Percentiles rank a stretch among this genome's conserved stretches.
These are phyloP conservation scores for Iphiclides podalirius DNA, from an alignment of 2,888 invertebrate species.

Conservation along the genomic window DNA sequence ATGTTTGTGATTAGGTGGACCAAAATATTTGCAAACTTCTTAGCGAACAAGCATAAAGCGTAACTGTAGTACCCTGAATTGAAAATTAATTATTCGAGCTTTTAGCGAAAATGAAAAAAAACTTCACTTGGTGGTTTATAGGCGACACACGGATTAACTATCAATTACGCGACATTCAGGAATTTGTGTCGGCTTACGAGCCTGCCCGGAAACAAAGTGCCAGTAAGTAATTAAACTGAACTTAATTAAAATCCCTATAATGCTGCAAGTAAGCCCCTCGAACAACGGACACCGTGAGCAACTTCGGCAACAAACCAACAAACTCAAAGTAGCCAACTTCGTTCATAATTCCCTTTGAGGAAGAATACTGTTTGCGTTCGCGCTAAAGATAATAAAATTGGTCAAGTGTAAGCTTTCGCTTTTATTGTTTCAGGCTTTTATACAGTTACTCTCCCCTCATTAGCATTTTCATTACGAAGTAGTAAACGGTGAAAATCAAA, in stretches of 20 bases:
- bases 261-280: slow-evolving; percentile 40
- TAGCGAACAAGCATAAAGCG: too few relatives aligned
- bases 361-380: slow-evolving; percentile 40
- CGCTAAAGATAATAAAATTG: slow-evolving; percentile 35
- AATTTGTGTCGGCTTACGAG: slow-evolving; percentile 24
- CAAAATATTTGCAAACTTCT: too few relatives aligned
- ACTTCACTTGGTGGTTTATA: too few relatives aligned
- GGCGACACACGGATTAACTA: slow-evolving; percentile 6
- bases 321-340: slow-evolving; percentile 58
- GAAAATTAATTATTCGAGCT: too few relatives aligned
- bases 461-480: slow-evolving; percentile 10
- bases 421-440: slow-evolving; percentile 15
- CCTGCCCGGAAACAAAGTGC: slow-evolving; percentile 31
- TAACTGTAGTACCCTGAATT: too few relatives aligned
- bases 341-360: slow-evolving; percentile 64
- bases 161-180: slow-evolving; percentile 18
- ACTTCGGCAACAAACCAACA: slow-evolving; percentile 57
- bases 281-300: slow-evolving; percentile 41
- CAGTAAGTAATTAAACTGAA: slow-evolving; percentile 51
- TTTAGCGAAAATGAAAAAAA: too few relatives aligned
- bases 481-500: background rate
- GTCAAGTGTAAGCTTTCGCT: slow-evolving; percentile 23
- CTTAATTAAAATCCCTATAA: slow-evolving; percentile 55
- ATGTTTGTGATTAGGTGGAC: too few relatives aligned
- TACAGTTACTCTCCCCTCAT: slow-evolving; percentile 5